Evolutionary conservation across 2,797 vertebrate species (phyloP).

Genomic region (Lagorchestes hirsutus): DNA sequence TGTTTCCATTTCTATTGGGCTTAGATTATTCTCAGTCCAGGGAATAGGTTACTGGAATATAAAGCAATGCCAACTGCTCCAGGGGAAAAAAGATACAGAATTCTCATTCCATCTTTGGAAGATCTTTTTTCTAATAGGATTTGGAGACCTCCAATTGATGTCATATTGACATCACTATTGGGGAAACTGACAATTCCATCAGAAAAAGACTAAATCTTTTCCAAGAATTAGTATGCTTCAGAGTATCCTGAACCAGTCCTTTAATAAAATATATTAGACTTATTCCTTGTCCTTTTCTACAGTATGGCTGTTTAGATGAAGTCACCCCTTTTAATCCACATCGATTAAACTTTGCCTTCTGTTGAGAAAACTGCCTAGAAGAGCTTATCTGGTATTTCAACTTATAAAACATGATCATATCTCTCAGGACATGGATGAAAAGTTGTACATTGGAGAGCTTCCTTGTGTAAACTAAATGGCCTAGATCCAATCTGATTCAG

Average conservation of each 20-base stretch:
- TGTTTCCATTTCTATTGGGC: background rate
- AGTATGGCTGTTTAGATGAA: background rate
- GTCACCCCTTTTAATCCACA: background rate
- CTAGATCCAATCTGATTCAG: background rate
- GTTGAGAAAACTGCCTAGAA: background rate
- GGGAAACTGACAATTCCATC: background rate
- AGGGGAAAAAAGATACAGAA: background rate
- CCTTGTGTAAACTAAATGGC: background rate
- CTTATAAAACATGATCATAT: background rate
- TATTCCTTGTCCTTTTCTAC: background rate
- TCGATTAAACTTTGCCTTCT: background rate
- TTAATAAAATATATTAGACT: background rate
- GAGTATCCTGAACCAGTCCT: background rate
- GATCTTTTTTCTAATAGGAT: background rate
- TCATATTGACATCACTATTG: background rate
- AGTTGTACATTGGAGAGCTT: background rate
- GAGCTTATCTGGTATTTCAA: background rate
- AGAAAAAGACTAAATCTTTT: background rate
- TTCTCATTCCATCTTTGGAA: background rate
- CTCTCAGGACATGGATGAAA: background rate
- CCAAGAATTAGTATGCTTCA: background rate
- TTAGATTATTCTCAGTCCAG: background rate
- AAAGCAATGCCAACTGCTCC: background rate
- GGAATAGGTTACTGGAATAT: background rate
- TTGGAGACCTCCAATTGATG: background rate